Evolutionary conservation across 2,888 invertebrate species (phyloP), one percentile per base, ranked within the genome.

Genomic region (Sceliomorpha sp.): DNA sequence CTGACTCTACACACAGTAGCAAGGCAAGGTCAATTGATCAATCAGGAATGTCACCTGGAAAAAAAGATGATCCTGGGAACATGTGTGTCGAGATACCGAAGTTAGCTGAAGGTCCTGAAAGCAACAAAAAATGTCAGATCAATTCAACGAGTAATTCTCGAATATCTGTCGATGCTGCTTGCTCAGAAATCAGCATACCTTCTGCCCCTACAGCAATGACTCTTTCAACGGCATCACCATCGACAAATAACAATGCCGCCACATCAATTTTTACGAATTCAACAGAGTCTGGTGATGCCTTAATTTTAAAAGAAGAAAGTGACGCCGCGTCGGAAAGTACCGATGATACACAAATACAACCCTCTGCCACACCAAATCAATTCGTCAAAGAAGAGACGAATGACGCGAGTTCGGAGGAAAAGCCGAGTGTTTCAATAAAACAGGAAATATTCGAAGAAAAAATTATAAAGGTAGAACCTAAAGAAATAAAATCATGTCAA

Each of bases 111-210:
- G 86, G 86, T 40, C 83, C 84, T 0, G 82, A 83, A 34, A 81
- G 82, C 34, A 82, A 75, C 32, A 83, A 82, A 1, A 78, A 82
- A 36, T 75, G 81, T 26, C 70, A 81, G n/a, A 76, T 72, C 8
- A 86, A 87, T 66, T 86, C 87, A n/a, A 77, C 81, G 55, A 87
- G 87, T 70, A n/a, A n/a, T n/a, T n/a, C 86, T 86, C 4, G 88
- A 88, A 51, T 87, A 84, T 70, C 87, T 86, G 6, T 84, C 86
- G 1, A 84, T 85, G 12, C n/a, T n/a, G n/a, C n/a, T n/a, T n/a
- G n/a, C n/a, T n/a, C n/a, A n/a, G n/a, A n/a, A n/a, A n/a, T n/a
- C n/a, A n/a, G n/a, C n/a, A n/a, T n/a, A n/a, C n/a, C n/a, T n/a
- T n/a, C n/a, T n/a, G n/a, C n/a, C n/a, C n/a, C n/a, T n/a, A n/a